A percentile compares a stretch with the other conserved stretches of the same genome.
These are phyloP conservation scores for Nebria ingens DNA, from an alignment of 1,140 invertebrate genomes.

Conservation along the genomic window DNA sequence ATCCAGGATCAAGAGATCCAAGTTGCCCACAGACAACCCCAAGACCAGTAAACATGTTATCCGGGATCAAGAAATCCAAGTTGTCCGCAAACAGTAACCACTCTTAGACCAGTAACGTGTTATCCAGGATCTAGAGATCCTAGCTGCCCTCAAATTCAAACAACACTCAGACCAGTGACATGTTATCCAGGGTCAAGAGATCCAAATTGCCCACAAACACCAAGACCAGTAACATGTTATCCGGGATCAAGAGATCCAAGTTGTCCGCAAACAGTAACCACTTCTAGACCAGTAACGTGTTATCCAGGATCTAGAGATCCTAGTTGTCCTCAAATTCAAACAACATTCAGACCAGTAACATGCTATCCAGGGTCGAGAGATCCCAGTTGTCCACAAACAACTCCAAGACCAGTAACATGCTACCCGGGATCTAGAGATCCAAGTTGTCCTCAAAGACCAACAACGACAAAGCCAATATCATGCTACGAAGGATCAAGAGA, in stretches of 20 bases:
- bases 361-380: background rate
- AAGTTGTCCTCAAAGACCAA: conserved; percentile 27
- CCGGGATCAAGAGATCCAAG: conserved; percentile 31
- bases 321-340: too few species aligned
- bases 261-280: conserved; percentile 25
- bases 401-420: conserved; percentile 28
- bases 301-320: too few species aligned
- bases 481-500: conserved; percentile 30
- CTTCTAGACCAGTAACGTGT: background rate
- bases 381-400: conserved; percentile 23
- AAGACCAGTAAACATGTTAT: too few species aligned
- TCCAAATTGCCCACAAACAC: conserved; percentile 1
- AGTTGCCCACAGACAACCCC: too few species aligned
- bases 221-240: conserved; percentile 23
- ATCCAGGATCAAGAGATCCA: too few species aligned
- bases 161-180: background rate
- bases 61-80: too few species aligned
- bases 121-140: too few species aligned
- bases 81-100: too few species aligned
- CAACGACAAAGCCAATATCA: conserved; percentile 13
- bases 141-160: too few species aligned
- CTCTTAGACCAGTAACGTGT: too few species aligned
- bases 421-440: conserved; percentile 30
- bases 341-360: too few species aligned
- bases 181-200: conserved; percentile 5